phyloP scores from a whole-genome alignment of 2,113 vertebrate genomes.

The Odontesthes bonariensis region DNA sequence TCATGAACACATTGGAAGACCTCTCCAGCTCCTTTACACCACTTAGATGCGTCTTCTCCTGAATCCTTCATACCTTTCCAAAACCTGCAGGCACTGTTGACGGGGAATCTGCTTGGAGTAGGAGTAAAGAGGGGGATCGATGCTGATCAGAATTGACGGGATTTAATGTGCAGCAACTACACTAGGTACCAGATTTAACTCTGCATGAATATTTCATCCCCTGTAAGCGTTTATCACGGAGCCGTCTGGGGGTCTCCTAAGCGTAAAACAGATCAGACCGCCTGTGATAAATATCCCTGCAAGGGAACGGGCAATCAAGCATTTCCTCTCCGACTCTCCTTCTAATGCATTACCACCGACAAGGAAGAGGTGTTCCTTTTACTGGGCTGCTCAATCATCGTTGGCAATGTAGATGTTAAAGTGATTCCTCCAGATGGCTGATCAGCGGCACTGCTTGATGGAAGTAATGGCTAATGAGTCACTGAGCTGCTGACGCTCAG shows the following conservation, averaged over 20 bases:
- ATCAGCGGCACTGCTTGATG: constrained; percentile 49
- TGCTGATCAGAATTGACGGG: constrained; percentile 74
- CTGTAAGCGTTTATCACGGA: constrained; percentile 76
- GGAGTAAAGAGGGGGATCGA: constrained; percentile 58
- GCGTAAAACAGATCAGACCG: constrained; percentile 57
- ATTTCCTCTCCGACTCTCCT: constrained; percentile 38
- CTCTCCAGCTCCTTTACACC: constrained; percentile 15
- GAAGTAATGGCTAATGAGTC: constrained; percentile 58
- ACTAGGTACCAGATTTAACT: constrained; percentile 81
- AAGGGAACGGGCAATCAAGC: constrained; percentile 54
- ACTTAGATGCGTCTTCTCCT: constrained; percentile 10
- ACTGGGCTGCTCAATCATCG: constrained; percentile 57
- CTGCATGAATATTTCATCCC: constrained; percentile 80
- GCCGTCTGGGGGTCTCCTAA: constrained; percentile 68
- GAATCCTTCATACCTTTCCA: constrained; percentile 39
- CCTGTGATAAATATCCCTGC: constrained; percentile 75
- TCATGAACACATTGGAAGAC: constrained; percentile 46
- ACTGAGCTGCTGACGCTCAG: constrained; percentile 43
- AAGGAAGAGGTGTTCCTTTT: constrained; percentile 50
- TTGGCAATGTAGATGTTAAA: constrained; percentile 34
- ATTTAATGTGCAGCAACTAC: constrained; percentile 68
- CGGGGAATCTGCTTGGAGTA: constrained; percentile 8
- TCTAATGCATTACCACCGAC: constrained; percentile 18
- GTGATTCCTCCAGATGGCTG: constrained; percentile 44
- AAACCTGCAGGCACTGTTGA: constrained; percentile 17